Evolutionary conservation across 2,888 invertebrate genomes (phyloP), one percentile per base, ranked within the genome.

Genomic region (Kryphioiulus occultus): DNA sequence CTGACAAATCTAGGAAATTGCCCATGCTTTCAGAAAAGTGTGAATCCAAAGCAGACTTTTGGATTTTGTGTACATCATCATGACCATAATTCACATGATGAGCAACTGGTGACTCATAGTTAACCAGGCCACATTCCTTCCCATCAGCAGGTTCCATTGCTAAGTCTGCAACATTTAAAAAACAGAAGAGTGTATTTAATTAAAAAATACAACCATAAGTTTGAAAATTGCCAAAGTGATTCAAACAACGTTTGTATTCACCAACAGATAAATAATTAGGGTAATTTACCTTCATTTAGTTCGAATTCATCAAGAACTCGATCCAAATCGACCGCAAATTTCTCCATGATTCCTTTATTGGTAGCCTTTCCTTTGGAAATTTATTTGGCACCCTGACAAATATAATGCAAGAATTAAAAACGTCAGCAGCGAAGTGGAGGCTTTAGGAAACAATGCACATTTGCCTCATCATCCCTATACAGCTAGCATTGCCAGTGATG

Each of bases 281-380:
- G 53, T 47, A 86, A 87, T 89, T 88, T 90, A 92, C 93, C 92
- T 93, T 96, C 95, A 91, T 94, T 95, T 90, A 95, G 94, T 92
- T 96, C 96, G 91, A 96, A 95, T 91, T 96, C 96, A 92, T 96
- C 96, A 88, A 96, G 93, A 89, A 96, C 95, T 93, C 96, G 95
- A 92, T 96, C 96, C 91, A 96, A 93, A 92, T 96, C 96, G 89
- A 96, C 95, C 88, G 94, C 93, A 90, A 93, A 93, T 90, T 93
- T 94, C 91, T 94, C 94, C 94, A 94, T 94, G n/a, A 42, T 83
- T 35, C 30, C 7, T 10, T 68, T 68, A 22, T 68, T 12, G n/a
- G 4, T 68, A 10, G 22, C 26, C 10, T 26, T 26, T 68, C 26
- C 10, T 0, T 26, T 68, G 22, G 26, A 7, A 22, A 26, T 68